These are phyloP conservation scores for Sylvietta virens DNA, from an alignment of 2,113 vertebrate genomes.

Conservation along the genomic window DNA sequence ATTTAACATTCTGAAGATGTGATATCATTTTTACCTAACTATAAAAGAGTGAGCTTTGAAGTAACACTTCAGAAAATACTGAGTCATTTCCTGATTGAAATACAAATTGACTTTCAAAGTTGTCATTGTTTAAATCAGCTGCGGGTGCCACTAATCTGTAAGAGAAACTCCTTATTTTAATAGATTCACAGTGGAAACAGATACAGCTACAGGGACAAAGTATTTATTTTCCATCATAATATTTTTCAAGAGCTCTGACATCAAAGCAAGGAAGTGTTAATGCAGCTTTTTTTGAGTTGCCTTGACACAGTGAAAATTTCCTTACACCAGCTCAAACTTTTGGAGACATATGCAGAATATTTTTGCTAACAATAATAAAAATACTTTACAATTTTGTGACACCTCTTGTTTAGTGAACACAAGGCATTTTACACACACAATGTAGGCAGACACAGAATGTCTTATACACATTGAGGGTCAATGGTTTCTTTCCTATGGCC, in stretches of 20 bases:
- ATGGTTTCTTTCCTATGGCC: fast-evolving
- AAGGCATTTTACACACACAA: not conserved
- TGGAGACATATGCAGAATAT: not conserved
- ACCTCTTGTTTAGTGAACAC: not conserved
- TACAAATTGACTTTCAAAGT: slow-evolving; percentile 52
- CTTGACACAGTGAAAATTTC: not conserved
- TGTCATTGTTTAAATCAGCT: slow-evolving; percentile 25
- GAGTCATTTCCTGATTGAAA: slow-evolving; percentile 66
- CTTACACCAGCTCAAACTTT: not conserved
- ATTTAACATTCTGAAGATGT: slow-evolving; percentile 59
- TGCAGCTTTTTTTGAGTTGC: not conserved
- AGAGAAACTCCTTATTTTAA: slow-evolving; percentile 23
- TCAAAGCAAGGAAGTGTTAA: not conserved
- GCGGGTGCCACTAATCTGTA: not conserved
- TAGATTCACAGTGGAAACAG: slow-evolving; percentile 13
- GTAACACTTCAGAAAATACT: slow-evolving; percentile 59
- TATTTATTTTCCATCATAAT: slow-evolving; percentile 36
- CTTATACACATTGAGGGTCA: not conserved
- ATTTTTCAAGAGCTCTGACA: slow-evolving; percentile 3
- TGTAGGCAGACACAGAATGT: not conserved
- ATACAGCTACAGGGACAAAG: not conserved
- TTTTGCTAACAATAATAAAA: not conserved
- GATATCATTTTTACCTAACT: slow-evolving; percentile 66
- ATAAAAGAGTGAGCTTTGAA: slow-evolving; percentile 57
- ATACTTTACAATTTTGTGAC: not conserved